These are phyloP conservation scores for Aspidiotus destructor DNA, from an alignment of 2,888 invertebrate species.

Conservation along the genomic window DNA sequence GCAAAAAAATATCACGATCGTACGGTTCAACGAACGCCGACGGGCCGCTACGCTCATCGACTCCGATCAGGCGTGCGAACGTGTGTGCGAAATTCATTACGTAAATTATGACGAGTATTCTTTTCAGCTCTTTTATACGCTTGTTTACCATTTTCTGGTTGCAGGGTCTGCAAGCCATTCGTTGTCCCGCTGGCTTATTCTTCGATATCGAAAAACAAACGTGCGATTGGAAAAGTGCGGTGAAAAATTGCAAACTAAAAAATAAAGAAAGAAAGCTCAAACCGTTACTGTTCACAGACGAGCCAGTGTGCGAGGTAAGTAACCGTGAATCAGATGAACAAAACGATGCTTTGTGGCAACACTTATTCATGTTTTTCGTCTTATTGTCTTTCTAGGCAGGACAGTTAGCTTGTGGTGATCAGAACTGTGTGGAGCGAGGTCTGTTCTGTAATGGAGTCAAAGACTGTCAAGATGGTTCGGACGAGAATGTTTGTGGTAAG, in stretches of 20 bases:
- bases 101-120: too few species aligned
- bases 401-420: conserved; percentile 76
- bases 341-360: not conserved
- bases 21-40: too few species aligned
- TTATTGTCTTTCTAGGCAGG: conserved; percentile 51
- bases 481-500: conserved; percentile 85
- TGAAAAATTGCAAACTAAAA: conserved; percentile 85
- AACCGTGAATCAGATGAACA: not conserved
- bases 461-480: conserved; percentile 78
- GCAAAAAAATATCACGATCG: too few species aligned
- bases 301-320: conserved; percentile 60
- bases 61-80: too few species aligned
- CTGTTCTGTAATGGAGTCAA: conserved; percentile 89
- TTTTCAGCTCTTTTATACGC: too few species aligned
- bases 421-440: conserved; percentile 74
- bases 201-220: conserved; percentile 93
- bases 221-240: conserved; percentile 87
- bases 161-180: conserved; percentile 82
- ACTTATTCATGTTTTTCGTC: not conserved
- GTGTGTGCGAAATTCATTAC: too few species aligned
- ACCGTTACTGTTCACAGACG: conserved; percentile 77
- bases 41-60: too few species aligned
- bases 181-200: conserved; percentile 82
- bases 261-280: conserved; percentile 80
- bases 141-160: conserved; percentile 37